phyloP scores from a whole-genome alignment of 2,797 vertebrate genomes.

The Coendou prehensilis region DNA sequence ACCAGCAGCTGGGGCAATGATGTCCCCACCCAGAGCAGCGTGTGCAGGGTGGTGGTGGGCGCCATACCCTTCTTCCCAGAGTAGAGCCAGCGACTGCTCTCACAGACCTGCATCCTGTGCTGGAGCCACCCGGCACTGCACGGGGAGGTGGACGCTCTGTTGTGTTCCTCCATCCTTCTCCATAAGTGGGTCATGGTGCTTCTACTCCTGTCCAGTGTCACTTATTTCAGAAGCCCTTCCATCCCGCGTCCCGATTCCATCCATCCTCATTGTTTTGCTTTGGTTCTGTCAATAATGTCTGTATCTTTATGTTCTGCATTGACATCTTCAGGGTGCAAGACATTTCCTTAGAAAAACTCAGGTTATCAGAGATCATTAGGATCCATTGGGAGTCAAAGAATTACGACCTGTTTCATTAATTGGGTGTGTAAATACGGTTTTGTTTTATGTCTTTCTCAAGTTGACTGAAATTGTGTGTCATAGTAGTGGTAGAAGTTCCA shows the following conservation, averaged over 20 bases:
- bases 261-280: not conserved
- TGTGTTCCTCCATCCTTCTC: not conserved
- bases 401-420: not conserved
- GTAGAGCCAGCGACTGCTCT: not conserved
- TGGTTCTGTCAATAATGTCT: not conserved
- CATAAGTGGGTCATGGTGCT: not conserved
- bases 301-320: not conserved
- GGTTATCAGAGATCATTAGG: not conserved
- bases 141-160: not conserved
- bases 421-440: not conserved
- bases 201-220: not conserved
- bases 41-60: accelerated
- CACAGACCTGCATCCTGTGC: not conserved
- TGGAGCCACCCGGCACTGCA: not conserved
- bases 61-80: not conserved
- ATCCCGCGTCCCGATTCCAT: too few species aligned
- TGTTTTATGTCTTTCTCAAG: not conserved
- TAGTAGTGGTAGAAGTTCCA: not conserved
- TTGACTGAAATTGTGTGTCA: not conserved
- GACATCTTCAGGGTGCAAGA: too few species aligned
- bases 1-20: not conserved
- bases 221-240: not conserved
- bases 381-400: not conserved
- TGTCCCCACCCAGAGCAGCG: not conserved
- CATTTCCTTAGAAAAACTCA: not conserved